These are phyloP conservation scores for Spinus olivaceus DNA, from an alignment of 2,797 vertebrate species.

Conservation along the genomic window DNA sequence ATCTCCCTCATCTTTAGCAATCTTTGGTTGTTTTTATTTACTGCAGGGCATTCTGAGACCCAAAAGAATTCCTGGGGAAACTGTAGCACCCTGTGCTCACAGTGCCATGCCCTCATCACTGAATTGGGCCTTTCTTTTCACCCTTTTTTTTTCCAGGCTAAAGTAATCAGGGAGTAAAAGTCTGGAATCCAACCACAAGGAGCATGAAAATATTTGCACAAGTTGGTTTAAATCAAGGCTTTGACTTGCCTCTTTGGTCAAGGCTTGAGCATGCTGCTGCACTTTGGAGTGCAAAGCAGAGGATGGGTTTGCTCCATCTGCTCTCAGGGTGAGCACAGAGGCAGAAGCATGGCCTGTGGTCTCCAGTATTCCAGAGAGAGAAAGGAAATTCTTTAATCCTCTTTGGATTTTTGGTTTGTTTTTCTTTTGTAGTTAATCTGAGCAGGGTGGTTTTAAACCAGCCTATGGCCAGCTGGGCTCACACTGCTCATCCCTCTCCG, in stretches of 20 bases:
- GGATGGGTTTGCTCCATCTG: neutral
- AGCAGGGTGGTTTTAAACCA: neutral
- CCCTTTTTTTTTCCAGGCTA: neutral
- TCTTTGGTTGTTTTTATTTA: constrained; percentile 32
- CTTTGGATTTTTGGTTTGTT: neutral
- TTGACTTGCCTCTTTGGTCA: neutral
- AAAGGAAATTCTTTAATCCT: neutral
- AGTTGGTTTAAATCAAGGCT: constrained; percentile 31
- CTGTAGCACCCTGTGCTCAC: constrained; percentile 2
- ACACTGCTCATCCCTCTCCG: fast-evolving
- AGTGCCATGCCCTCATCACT: neutral
- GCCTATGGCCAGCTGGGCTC: fast-evolving
- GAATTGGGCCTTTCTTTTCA: constrained; percentile 30
- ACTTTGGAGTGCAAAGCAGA: neutral
- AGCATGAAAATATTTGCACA: constrained; percentile 2
- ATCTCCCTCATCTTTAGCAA: neutral
- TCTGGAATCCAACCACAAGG: constrained; percentile 17
- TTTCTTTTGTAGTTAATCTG: neutral
- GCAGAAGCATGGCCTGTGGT: neutral
- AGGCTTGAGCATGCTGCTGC: neutral
- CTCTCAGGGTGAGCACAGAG: fast-evolving
- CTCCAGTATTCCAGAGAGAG: neutral
- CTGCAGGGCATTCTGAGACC: neutral
- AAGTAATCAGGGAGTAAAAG: constrained; percentile 11
- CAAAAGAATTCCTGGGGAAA: neutral